Conservation (phyloP, 2,797 vertebrate species). For the Cossypha niveicapilla region DNA sequence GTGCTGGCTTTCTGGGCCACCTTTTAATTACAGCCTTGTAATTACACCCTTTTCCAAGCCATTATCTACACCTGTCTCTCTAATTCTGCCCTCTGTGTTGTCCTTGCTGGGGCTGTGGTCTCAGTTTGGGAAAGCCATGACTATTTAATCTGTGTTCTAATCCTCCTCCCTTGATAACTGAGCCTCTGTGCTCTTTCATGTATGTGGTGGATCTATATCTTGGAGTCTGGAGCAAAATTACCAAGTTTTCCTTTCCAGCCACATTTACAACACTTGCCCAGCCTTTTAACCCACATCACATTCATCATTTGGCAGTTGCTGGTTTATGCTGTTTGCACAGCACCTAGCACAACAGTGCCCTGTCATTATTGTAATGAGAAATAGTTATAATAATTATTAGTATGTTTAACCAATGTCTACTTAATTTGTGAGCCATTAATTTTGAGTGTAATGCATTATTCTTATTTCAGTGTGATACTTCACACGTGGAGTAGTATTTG, state of each 20-base stretch:
- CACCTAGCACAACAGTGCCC: conserved; percentile 11
- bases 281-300: neutral
- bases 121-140: neutral
- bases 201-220: neutral
- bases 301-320: conserved; percentile 11
- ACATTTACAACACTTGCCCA: neutral
- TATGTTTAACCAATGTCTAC: conserved; percentile 7
- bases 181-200: neutral
- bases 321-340: neutral
- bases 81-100: neutral
- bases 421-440: conserved; percentile 14
- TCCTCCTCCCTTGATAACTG: neutral
- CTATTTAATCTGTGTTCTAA: conserved; percentile 4
- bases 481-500: neutral
- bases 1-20: neutral
- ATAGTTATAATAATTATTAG: conserved; percentile 12
- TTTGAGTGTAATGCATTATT: neutral
- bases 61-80: neutral
- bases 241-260: neutral
- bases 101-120: neutral
- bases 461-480: neutral
- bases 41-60: neutral
- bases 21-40: neutral
- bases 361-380: conserved; percentile 42
- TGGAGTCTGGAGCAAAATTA: neutral